These are phyloP conservation scores for Nasonia oneida DNA, from an alignment of 2,888 invertebrate genomes.

Conservation along the genomic window DNA sequence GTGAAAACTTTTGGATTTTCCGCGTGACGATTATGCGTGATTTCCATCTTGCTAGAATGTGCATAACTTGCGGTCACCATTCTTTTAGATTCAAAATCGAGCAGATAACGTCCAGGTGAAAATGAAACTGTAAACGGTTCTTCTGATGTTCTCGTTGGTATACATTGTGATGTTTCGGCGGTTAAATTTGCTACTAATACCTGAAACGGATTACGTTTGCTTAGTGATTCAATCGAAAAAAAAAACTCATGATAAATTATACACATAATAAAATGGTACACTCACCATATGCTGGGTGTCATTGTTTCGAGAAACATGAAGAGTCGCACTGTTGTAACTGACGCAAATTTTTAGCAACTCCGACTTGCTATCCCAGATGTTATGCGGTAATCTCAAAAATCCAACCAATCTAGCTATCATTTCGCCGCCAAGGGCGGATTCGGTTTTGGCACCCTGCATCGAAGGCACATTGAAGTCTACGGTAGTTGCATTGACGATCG, in stretches of 20 bases:
- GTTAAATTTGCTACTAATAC: conserved; percentile 84
- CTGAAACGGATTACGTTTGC: conserved; percentile 63
- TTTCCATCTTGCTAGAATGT: conserved; percentile 88
- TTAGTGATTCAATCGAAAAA: not conserved
- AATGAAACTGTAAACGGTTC: conserved; percentile 43
- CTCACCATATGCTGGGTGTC: conserved; percentile 72
- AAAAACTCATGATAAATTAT: not conserved
- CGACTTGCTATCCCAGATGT: conserved; percentile 84
- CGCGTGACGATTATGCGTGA: conserved; percentile 87
- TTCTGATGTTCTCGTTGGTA: conserved; percentile 83
- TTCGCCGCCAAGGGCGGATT: conserved; percentile 86
- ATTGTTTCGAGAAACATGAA: conserved; percentile 78
- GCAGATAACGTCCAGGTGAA: conserved; percentile 82
- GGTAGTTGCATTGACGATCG: conserved; percentile 91
- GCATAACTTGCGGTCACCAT: conserved; percentile 77
- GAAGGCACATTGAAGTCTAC: conserved; percentile 88
- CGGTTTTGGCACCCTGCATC: conserved; percentile 84
- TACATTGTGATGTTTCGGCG: conserved; percentile 86
- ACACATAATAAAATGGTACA: not conserved
- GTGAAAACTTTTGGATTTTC: conserved; percentile 92
- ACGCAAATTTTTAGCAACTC: conserved; percentile 89
- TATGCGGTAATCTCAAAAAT: conserved; percentile 88
- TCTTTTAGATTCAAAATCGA: conserved; percentile 86
- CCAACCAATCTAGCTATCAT: conserved; percentile 89
- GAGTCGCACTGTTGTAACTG: conserved; percentile 87